Conservation (phyloP, 2,113 vertebrate species). For the Glaucomys volans region DNA sequence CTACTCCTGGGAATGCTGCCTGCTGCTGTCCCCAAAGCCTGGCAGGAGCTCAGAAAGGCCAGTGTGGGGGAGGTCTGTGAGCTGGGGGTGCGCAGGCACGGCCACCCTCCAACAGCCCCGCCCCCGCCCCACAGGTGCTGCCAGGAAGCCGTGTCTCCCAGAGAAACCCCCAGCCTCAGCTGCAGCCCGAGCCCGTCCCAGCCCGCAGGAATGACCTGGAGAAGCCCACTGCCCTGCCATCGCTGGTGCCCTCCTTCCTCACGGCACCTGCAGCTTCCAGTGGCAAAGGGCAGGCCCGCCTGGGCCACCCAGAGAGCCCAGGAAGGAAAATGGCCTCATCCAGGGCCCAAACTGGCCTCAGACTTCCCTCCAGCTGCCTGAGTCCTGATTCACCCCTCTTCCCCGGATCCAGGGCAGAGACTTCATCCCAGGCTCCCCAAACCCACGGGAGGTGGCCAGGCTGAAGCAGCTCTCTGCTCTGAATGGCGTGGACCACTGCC, state of each 20-base stretch:
- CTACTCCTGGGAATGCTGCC: not conserved
- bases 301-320: rapidly evolving
- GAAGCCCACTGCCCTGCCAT: not conserved
- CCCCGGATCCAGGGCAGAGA: not conserved
- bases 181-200: slow-evolving; percentile 80
- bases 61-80: slow-evolving; percentile 87
- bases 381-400: no score
- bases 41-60: slow-evolving; percentile 65
- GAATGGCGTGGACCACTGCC: rapidly evolving
- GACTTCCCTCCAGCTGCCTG: not conserved
- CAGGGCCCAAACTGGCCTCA: not conserved
- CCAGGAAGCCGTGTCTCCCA: slow-evolving; percentile 77
- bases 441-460: rapidly evolving
- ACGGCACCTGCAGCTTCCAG: rapidly evolving
- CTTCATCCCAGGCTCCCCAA: not conserved
- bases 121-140: not conserved
- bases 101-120: rapidly evolving
- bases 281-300: rapidly evolving
- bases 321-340: not conserved
- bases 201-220: slow-evolving; percentile 75
- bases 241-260: not conserved
- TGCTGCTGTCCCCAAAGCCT: not conserved
- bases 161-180: slow-evolving; percentile 80
- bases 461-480: not conserved
- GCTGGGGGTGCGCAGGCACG: not conserved